A percentile compares a stretch with the other conserved stretches of the same genome.
Evolutionary conservation across 2,888 invertebrate genomes (phyloP).

Genomic region (Cristatella mucedo): DNA sequence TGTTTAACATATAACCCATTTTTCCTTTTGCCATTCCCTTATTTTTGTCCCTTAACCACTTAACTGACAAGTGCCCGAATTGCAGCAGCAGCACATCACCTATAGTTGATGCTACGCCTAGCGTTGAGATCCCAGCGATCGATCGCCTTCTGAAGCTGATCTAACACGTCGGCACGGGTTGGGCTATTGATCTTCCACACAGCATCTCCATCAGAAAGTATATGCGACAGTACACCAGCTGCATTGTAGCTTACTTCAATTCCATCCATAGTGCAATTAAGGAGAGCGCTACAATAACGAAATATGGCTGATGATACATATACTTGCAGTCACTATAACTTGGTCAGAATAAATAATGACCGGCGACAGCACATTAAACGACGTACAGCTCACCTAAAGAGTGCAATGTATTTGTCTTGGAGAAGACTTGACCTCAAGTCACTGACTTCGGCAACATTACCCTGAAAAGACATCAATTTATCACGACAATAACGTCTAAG

Average conservation of each 20-base stretch:
- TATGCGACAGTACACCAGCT: constrained; percentile 83
- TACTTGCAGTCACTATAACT: neutral
- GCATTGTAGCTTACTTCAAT: constrained; percentile 94
- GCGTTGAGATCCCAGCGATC: constrained; percentile 71
- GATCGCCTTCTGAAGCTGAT: constrained; percentile 63
- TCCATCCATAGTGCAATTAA: constrained; percentile 65
- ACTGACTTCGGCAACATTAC: constrained; percentile 87
- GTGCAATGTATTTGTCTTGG: constrained; percentile 63
- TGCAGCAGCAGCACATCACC: constrained; percentile 30
- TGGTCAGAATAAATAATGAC: neutral
- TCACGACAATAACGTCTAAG: neutral
- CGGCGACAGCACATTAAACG: too few species aligned
- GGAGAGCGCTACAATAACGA: constrained; percentile 47
- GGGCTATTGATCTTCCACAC: constrained; percentile 67
- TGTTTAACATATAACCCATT: too few species aligned
- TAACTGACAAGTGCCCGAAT: too few species aligned
- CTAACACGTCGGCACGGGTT: constrained; percentile 49
- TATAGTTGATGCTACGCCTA: constrained; percentile 85
- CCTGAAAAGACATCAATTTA: constrained; percentile 45
- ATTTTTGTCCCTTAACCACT: too few species aligned
- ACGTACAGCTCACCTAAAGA: constrained; percentile 50
- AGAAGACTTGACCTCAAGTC: constrained; percentile 64
- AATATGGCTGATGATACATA: neutral
- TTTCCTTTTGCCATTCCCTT: too few species aligned
- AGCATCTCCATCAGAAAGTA: constrained; percentile 77